Conservation (phyloP, 1,140 invertebrate species). For the Acromyrmex echinatior region DNA sequence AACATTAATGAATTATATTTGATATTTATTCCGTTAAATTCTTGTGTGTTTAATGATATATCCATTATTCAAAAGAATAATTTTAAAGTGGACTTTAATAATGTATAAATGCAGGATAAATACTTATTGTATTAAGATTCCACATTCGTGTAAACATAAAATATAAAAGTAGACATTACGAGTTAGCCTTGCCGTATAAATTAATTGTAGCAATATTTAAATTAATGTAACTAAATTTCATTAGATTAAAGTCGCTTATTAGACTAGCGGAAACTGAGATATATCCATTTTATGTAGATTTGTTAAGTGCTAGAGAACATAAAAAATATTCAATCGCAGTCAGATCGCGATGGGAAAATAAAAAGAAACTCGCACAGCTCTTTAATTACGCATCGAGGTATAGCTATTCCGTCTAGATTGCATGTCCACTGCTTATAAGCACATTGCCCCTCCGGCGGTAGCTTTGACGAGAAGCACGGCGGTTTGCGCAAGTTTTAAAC, state of each 20-base stretch:
- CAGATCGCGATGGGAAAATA: conserved; percentile 29
- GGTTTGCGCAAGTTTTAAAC: conserved; percentile 40
- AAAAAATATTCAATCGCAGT: conserved; percentile 50
- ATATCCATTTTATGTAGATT: conserved; percentile 52
- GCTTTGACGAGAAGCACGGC: conserved; percentile 47
- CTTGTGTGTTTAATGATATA: conserved; percentile 4
- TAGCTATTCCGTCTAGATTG: conserved; percentile 46
- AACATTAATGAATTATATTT: conserved; percentile 1
- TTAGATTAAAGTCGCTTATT: conserved; percentile 57
- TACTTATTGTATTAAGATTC: conserved; percentile 30
- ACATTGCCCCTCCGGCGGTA: conserved; percentile 37
- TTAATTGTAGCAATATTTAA: conserved; percentile 30
- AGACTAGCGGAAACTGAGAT: conserved; percentile 24
- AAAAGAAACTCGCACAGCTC: conserved; percentile 32
- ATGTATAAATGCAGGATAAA: conserved; percentile 19
- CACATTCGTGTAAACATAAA: not conserved
- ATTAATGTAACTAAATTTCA: conserved; percentile 58
- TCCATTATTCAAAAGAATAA: conserved; percentile 6
- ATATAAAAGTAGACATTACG: not conserved
- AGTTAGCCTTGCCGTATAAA: conserved; percentile 1
- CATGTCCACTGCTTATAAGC: conserved; percentile 57
- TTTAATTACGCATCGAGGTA: conserved; percentile 55
- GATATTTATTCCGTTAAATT: conserved; percentile 25
- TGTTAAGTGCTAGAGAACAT: conserved; percentile 28
- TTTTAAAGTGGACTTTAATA: conserved; percentile 6